These are phyloP conservation scores for Gorsachius magnificus DNA, from an alignment of 2,797 vertebrate genomes.

Conservation along the genomic window DNA sequence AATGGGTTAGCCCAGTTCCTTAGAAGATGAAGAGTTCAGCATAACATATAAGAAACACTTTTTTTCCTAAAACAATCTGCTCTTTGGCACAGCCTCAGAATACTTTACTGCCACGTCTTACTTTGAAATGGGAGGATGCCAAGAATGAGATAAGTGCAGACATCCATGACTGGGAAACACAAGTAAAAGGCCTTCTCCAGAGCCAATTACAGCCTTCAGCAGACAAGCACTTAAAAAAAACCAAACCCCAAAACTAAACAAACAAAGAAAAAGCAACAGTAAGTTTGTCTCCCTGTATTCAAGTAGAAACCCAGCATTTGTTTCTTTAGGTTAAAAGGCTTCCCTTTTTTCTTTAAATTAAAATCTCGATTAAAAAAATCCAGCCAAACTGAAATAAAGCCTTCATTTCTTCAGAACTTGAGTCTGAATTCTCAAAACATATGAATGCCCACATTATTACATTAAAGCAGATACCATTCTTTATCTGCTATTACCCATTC, in stretches of 20 bases:
- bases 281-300: background rate
- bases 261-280: constrained; percentile 39
- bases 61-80: constrained; percentile 73
- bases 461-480: background rate
- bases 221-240: background rate
- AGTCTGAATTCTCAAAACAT: background rate
- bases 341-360: background rate
- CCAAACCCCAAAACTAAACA: background rate
- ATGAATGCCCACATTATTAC: background rate
- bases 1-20: background rate
- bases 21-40: constrained; percentile 45
- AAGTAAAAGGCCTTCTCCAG: constrained; percentile 58
- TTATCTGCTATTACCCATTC: background rate
- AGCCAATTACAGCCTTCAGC: constrained; percentile 33
- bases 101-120: constrained; percentile 82
- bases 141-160: constrained; percentile 78
- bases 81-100: constrained; percentile 74
- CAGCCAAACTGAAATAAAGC: background rate
- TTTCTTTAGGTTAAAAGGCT: background rate
- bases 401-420: background rate
- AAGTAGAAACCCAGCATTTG: background rate
- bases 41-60: constrained; percentile 62
- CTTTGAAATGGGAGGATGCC: constrained; percentile 74
- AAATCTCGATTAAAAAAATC: background rate
- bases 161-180: constrained; percentile 62